These are phyloP conservation scores for Brachypteracias leptosomus DNA, from an alignment of 2,113 vertebrate species.

Conservation along the genomic window DNA sequence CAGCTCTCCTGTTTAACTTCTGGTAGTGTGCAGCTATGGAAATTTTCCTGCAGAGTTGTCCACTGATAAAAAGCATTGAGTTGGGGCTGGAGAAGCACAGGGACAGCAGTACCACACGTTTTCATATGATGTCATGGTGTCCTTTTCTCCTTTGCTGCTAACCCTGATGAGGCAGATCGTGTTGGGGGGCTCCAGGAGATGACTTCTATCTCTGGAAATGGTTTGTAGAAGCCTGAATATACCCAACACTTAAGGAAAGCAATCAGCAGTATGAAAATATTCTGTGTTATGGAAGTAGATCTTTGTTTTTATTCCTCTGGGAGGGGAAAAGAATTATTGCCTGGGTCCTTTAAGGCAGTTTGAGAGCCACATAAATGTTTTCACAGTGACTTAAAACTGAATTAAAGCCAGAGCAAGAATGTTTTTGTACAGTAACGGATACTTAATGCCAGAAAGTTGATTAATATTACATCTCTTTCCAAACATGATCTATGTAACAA, in stretches of 20 bases:
- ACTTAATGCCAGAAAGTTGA: slow-evolving; percentile 58
- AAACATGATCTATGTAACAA: slow-evolving; percentile 42
- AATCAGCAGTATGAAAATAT: slow-evolving; percentile 18
- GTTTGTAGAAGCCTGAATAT: not conserved
- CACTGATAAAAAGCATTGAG: not conserved
- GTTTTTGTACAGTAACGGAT: slow-evolving; percentile 68
- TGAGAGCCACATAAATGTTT: slow-evolving; percentile 73
- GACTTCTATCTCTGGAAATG: not conserved
- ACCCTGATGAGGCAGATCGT: not conserved
- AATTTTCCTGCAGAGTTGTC: accelerated
- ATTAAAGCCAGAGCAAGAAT: slow-evolving; percentile 67
- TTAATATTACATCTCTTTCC: slow-evolving; percentile 55
- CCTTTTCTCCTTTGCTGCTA: not conserved
- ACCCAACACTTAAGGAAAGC: not conserved
- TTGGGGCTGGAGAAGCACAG: not conserved
- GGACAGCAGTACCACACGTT: accelerated
- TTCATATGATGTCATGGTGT: accelerated
- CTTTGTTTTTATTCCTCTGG: slow-evolving; percentile 33
- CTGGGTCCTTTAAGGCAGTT: slow-evolving; percentile 53
- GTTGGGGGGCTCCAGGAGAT: not conserved
- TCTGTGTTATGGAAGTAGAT: slow-evolving; percentile 17
- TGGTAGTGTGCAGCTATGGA: not conserved
- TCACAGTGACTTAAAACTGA: slow-evolving; percentile 70
- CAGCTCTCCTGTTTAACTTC: not conserved
- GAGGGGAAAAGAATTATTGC: slow-evolving; percentile 50